Evolutionary conservation across 1,140 invertebrate species (phyloP), one percentile per base, ranked within the genome.

Genomic region (Augochlora pura): DNA sequence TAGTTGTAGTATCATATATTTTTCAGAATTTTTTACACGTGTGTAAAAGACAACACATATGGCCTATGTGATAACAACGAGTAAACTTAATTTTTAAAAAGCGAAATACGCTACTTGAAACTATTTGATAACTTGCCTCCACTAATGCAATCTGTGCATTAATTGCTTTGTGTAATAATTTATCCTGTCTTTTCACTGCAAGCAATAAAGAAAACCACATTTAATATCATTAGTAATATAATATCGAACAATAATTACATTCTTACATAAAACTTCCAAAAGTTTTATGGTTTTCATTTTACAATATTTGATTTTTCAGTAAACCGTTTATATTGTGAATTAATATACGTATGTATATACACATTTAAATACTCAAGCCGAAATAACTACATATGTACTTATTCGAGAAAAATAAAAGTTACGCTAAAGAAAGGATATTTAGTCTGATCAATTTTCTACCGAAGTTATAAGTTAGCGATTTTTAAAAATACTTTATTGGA

Each of bases 1-100:
- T 54, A 65, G 12, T 59, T n/a, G 38, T 57, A 64, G 62, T 57
- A 38, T n/a, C n/a, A 8, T 69, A 69, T 57, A 32, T 38, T 23
- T n/a, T 38, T 18, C 10, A 32, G 32, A 69, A n/a, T 68, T 54
- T 32, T 54, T 54, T 68, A 32, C 46, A 32, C 6, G 3, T 9
- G 1, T 66, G n/a, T 12, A 25, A 25, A 42, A 46, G 21, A 25
- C 64, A 16, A 66, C 23, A 14, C 42, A 23, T 23, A 14, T 21
- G n/a, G 38, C 39, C 63, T 65, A 42, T 42, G 38, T 14, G 38
- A 65, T 65, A n/a, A 42, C 63, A 65, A 39, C 32, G 18, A 65
- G 21, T 65, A 23, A 42, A 8, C 63, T 6, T 42, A 42, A 4
- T n/a, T 65, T 42, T 42, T 12, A 8, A 65, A 16, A 49, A 25